Percentiles rank a stretch among this genome's conserved stretches.
These are phyloP conservation scores for Argyresthia goedartella DNA, from an alignment of 2,888 invertebrate genomes.

Conservation along the genomic window DNA sequence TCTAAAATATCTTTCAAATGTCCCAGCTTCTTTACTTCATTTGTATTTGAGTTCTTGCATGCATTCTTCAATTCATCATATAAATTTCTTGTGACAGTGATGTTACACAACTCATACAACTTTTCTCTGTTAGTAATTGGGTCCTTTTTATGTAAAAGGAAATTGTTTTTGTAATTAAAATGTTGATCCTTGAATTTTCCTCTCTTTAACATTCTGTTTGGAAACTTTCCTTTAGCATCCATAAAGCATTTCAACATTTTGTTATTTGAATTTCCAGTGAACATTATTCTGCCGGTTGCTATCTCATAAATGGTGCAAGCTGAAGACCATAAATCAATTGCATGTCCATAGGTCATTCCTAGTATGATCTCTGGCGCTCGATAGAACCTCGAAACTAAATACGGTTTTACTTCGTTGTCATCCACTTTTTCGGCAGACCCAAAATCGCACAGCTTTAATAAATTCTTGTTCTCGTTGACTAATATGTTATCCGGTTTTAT, in stretches of 20 bases:
- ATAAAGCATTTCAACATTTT: constrained; percentile 98
- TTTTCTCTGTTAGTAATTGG: constrained; percentile 98
- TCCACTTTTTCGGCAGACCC: constrained; percentile 94
- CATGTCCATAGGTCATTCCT: constrained; percentile 94
- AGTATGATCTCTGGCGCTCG: constrained; percentile 98
- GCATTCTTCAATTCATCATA: constrained; percentile 89
- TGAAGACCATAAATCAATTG: constrained; percentile 98
- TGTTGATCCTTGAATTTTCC: constrained; percentile 97
- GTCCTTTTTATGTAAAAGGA: constrained; percentile 96
- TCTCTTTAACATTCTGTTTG: constrained; percentile 92
- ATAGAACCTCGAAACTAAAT: constrained; percentile 98
- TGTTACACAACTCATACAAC: constrained; percentile 88
- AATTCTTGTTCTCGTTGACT: constrained; percentile 96
- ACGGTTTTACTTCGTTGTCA: constrained; percentile 98
- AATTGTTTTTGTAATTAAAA: constrained; percentile 96
- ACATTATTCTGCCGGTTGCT: constrained; percentile 97
- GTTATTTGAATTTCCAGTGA: constrained; percentile 97
- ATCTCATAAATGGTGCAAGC: constrained; percentile 98
- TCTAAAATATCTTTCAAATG: constrained; percentile 95
- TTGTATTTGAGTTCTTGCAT: constrained; percentile 81
- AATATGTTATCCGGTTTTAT: constrained; percentile 99
- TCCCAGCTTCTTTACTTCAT: constrained; percentile 87
- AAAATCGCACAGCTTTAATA: constrained; percentile 98
- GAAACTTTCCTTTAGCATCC: constrained; percentile 98
- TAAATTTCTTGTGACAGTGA: constrained; percentile 86